Evolutionary conservation across 2,113 vertebrate genomes (phyloP), one percentile per base, ranked within the genome.

Genomic region (Junco hyemalis): DNA sequence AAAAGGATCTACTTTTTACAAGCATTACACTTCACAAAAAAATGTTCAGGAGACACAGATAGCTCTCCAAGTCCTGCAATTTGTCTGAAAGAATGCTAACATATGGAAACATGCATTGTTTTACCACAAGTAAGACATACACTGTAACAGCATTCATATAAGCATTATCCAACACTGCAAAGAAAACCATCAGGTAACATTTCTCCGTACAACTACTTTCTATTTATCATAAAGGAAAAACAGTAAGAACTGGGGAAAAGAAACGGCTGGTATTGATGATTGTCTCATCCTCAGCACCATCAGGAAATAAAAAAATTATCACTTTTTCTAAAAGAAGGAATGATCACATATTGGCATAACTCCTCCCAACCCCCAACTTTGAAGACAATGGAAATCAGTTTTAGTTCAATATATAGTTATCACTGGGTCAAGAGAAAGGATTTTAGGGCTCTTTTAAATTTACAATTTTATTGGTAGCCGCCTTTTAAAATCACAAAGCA

Each of bases 401-500:
- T 73, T 51, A 83, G 35, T 48, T 93, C 56, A 90, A 88, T 70
- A 79, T 56, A 85, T 0, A 81, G n/a, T 66, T 86, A 79, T 56
- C 57, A 54, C 29, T 71, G 25, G 40, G 66, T 83, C 61, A 19
- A 51, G 0, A 63, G 50, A 81, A 72, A 74, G 70, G 53, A 83
- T 63, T 83, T 31, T 8, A 48, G 45, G 28, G 44, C 63, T 71
- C 66, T 80, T 89, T 50, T 28, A 80, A 47, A 90, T 71, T 61
- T 51, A 72, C 11, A 18, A 8, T 71, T 85, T 72, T 88, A 91
- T 28, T 35, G 68, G 64, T 42, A 88, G 54, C 33, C 4, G 3
- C 68, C 90, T 81, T 77, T 71, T 42, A 90, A 95, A 92, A 86
- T 29, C 71, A 92, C 59, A 90, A 81, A 90, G 40, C 59, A 70